Evolutionary conservation across 1,140 invertebrate species (phyloP).

Genomic region (Neelides sp.): DNA sequence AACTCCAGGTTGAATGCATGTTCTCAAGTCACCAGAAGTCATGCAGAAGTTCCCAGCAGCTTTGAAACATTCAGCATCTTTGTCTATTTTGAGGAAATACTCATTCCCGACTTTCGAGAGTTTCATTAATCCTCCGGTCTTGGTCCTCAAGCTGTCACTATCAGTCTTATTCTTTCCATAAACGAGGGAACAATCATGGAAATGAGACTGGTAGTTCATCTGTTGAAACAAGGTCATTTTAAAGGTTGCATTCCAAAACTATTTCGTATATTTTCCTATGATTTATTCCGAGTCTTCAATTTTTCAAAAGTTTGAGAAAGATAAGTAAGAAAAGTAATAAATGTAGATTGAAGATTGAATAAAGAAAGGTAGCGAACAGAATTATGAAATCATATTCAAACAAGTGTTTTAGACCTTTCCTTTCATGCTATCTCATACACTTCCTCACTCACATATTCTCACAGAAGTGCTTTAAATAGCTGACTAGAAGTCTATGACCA

Average conservation of each 20-base stretch:
- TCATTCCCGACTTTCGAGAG: constrained; percentile 25
- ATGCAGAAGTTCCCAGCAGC: constrained; percentile 26
- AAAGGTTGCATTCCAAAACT: not conserved
- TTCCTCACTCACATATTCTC: no score
- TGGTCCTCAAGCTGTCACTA: constrained; percentile 33
- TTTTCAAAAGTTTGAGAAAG: no score
- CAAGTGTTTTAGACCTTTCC: no score
- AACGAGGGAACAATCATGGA: constrained; percentile 28
- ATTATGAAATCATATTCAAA: no score
- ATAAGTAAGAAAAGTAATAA: not conserved
- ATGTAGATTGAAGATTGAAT: no score
- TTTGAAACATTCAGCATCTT: constrained; percentile 24
- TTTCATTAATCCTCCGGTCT: constrained; percentile 32
- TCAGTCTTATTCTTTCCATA: constrained; percentile 32
- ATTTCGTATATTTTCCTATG: no score
- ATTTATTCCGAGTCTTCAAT: no score
- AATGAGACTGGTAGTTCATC: constrained; percentile 27
- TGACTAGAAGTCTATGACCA: no score
- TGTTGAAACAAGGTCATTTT: constrained; percentile 7
- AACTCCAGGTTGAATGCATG: constrained; percentile 42
- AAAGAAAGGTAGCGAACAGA: no score
- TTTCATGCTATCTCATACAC: no score
- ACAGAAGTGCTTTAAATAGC: no score
- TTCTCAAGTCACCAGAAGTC: constrained; percentile 39
- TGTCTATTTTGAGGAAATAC: constrained; percentile 19